A percentile compares a stretch with the other conserved stretches of the same genome.
Conservation (phyloP, 2,888 invertebrate species). For the Heteromurus nitidus region DNA sequence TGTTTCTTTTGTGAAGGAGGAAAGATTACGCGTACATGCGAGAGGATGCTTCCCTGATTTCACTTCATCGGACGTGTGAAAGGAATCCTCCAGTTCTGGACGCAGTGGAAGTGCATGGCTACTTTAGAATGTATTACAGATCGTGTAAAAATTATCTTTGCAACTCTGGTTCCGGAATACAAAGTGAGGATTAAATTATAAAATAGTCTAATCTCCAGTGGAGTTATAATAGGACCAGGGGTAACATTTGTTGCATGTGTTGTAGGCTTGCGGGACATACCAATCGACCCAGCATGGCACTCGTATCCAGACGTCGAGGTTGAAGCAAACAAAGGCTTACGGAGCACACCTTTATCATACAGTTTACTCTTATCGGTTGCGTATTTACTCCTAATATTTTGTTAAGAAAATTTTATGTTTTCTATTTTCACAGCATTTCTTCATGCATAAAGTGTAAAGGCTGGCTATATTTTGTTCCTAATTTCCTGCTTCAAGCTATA, state of each 20-base stretch:
- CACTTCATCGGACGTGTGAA: slow-evolving; percentile 60
- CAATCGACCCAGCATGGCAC: slow-evolving; percentile 51
- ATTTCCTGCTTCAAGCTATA: background rate
- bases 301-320: slow-evolving; percentile 46
- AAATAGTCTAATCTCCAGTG: too few species aligned
- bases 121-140: slow-evolving; percentile 59
- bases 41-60: slow-evolving; percentile 35
- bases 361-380: background rate
- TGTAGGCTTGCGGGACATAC: slow-evolving; percentile 52
- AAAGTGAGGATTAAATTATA: too few species aligned
- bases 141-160: slow-evolving; percentile 66
- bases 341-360: background rate
- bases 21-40: slow-evolving; percentile 44
- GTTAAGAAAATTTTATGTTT: slow-evolving; percentile 7
- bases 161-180: slow-evolving; percentile 60
- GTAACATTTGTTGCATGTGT: background rate
- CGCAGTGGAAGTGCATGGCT: slow-evolving; percentile 50
- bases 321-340: slow-evolving; percentile 13
- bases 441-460: too few species aligned
- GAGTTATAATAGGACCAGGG: too few species aligned
- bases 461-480: background rate
- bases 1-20: too few species aligned
- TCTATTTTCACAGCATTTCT: too few species aligned
- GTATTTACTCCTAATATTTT: background rate
- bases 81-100: slow-evolving; percentile 50